phyloP scores from a whole-genome alignment of 2,797 vertebrate genomes.

The Cheirogaleus major region DNA sequence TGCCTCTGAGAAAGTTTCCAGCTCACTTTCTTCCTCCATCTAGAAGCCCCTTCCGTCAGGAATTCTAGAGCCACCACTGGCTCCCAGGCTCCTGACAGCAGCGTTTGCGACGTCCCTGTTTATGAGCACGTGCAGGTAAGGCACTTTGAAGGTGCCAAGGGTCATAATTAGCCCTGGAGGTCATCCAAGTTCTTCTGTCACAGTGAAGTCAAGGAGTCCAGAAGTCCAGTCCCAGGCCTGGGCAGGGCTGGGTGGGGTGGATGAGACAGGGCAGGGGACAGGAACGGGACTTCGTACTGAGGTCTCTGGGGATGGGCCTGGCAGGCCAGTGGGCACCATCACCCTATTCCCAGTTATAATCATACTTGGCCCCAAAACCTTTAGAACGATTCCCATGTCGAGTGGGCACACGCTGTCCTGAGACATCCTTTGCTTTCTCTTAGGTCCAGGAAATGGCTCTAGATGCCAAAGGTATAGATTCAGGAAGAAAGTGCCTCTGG shows the following conservation, averaged over 20 bases:
- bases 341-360: too few relatives aligned
- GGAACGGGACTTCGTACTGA: background rate
- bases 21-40: background rate
- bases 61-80: background rate
- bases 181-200: background rate
- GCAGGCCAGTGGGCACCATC: background rate
- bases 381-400: background rate
- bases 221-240: background rate
- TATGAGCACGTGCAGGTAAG: background rate
- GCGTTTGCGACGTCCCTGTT: background rate
- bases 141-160: background rate
- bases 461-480: background rate
- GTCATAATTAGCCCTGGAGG: background rate
- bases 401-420: background rate
- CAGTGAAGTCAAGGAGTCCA: background rate
- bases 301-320: background rate
- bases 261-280: background rate
- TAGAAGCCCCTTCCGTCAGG: background rate
- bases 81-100: background rate
- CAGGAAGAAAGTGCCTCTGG: background rate
- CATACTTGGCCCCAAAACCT: too few relatives aligned
- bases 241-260: background rate
- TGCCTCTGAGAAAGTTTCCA: background rate
- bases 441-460: background rate
- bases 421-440: background rate